Evolutionary conservation across 2,113 vertebrate genomes (phyloP).

Genomic region (Patagioenas fasciata): DNA sequence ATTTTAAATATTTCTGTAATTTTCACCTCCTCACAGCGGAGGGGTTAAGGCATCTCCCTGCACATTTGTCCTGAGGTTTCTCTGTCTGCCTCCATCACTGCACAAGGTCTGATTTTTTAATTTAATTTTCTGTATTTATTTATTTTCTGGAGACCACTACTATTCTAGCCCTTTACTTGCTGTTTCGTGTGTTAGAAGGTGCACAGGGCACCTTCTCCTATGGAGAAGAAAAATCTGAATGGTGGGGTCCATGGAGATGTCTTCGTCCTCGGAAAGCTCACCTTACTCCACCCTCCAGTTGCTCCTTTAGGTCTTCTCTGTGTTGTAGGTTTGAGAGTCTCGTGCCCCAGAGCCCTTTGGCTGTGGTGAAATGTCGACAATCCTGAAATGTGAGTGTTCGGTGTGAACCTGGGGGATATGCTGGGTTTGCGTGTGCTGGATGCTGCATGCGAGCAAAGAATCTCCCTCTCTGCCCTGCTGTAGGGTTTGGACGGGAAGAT

Average conservation of each 20-base stretch:
- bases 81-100: not conserved
- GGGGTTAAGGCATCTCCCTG: not conserved
- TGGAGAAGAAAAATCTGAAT: not conserved
- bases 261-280: not conserved
- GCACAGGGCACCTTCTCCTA: not conserved
- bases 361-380: slow-evolving; percentile 34
- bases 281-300: not conserved
- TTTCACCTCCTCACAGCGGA: not conserved
- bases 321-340: fast-evolving
- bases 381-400: slow-evolving; percentile 62
- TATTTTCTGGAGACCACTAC: not conserved
- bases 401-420: not conserved
- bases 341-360: not conserved
- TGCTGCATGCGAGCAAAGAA: not conserved
- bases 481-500: slow-evolving; percentile 68
- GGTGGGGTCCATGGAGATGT: fast-evolving
- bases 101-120: no score
- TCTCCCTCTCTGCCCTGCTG: not conserved
- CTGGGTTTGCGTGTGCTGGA: not conserved
- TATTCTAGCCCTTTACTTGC: not conserved
- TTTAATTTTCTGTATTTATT: not conserved
- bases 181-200: not conserved
- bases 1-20: not conserved
- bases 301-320: not conserved
- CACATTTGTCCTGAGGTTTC: not conserved